Percentiles rank a stretch among this genome's conserved stretches.
Conservation (phyloP, 2,888 invertebrate genomes). For the Sarcophaga variegata region DNA sequence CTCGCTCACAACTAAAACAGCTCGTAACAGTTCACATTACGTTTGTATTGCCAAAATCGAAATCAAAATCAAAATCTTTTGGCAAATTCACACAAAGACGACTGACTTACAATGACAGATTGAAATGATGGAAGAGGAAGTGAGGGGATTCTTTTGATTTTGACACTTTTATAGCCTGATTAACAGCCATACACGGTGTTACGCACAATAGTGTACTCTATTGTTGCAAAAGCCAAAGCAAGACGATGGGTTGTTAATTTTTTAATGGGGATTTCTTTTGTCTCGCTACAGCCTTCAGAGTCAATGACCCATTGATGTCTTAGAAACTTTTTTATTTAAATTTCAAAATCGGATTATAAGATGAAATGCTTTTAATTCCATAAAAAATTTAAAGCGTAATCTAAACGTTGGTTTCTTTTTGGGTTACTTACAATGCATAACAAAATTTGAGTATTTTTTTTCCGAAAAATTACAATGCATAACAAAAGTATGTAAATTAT, state of each 20-base stretch:
- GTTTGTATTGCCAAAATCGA: constrained; percentile 50
- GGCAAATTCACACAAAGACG: constrained; percentile 35
- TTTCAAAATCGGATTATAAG: too few species aligned
- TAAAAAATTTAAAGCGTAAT: too few species aligned
- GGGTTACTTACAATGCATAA: neutral
- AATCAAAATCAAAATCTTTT: constrained; percentile 37
- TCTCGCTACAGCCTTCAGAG: too few species aligned
- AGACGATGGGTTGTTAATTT: too few species aligned
- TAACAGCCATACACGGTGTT: neutral
- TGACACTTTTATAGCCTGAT: neutral
- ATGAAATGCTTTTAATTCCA: neutral
- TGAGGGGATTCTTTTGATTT: neutral
- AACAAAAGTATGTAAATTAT: too few species aligned
- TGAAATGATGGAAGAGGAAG: neutral
- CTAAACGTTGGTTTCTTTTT: neutral
- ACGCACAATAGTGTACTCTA: neutral
- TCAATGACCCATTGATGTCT: too few species aligned
- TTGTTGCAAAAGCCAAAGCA: neutral
- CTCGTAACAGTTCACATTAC: constrained; percentile 31
- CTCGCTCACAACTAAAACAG: constrained; percentile 22
- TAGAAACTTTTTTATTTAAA: too few species aligned
- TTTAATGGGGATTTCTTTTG: too few species aligned
- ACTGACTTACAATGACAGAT: constrained; percentile 39
- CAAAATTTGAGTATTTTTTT: neutral
- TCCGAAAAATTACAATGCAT: too few species aligned